Evolutionary conservation across 2,113 vertebrate species (phyloP).

Genomic region (Crotalus horridus): DNA sequence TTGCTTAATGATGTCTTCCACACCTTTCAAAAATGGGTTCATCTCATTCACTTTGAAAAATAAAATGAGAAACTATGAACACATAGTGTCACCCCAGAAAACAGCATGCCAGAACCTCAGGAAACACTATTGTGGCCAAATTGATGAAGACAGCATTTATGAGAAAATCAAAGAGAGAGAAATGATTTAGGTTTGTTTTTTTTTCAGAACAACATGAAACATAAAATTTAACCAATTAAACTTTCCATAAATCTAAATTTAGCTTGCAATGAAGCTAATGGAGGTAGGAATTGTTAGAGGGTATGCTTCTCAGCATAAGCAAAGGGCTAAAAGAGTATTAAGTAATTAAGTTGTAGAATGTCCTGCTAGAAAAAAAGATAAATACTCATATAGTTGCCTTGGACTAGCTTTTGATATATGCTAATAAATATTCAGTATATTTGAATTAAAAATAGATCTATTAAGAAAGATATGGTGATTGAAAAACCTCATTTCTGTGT

Average conservation of each 20-base stretch:
- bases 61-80: background rate
- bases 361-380: background rate
- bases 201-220: background rate
- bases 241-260: background rate
- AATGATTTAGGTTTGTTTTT: background rate
- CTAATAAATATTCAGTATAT: background rate
- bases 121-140: background rate
- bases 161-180: background rate
- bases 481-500: background rate
- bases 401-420: background rate
- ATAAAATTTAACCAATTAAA: background rate
- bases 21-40: background rate
- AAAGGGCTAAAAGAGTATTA: background rate
- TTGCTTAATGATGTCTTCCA: background rate
- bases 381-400: background rate
- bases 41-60: background rate
- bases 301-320: background rate
- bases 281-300: background rate
- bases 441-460: background rate
- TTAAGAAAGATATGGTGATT: background rate
- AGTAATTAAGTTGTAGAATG: background rate
- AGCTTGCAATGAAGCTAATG: background rate
- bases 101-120: background rate
- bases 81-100: background rate
- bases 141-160: background rate